These are phyloP conservation scores for Chelonus formosanus DNA, from an alignment of 2,888 invertebrate species.

Conservation along the genomic window DNA sequence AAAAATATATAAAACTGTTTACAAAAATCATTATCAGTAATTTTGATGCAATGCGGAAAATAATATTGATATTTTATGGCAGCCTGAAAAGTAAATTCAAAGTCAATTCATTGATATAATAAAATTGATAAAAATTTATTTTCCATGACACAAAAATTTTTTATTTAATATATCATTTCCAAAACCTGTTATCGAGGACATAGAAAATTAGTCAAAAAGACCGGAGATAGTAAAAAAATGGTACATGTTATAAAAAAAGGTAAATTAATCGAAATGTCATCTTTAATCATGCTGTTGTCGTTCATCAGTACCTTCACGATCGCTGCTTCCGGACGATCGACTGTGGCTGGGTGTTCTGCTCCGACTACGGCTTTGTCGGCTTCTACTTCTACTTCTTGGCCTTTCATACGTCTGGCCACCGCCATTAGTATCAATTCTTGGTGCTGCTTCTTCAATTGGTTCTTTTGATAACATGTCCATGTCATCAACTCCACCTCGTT, in stretches of 20 bases:
- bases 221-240: constrained; percentile 18
- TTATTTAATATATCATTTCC: background rate
- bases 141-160: constrained; percentile 4
- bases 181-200: constrained; percentile 11
- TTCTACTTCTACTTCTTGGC: constrained; percentile 39
- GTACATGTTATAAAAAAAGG: constrained; percentile 23
- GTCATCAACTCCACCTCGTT: constrained; percentile 33
- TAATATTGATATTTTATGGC: too few species aligned
- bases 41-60: background rate
- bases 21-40: background rate
- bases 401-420: constrained; percentile 39
- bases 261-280: constrained; percentile 15
- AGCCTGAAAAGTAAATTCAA: background rate
- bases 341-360: constrained; percentile 46
- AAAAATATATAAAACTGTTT: background rate
- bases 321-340: constrained; percentile 49
- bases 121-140: background rate
- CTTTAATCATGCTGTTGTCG: constrained; percentile 31
- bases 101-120: background rate
- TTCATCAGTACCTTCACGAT: constrained; percentile 43
- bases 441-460: constrained; percentile 33
- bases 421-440: constrained; percentile 24
- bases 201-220: constrained; percentile 22
- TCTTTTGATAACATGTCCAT: constrained; percentile 40
- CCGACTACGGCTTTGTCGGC: constrained; percentile 46